phyloP scores from a whole-genome alignment of 1,140 invertebrate species.

The Leptinotarsa lineolata region DNA sequence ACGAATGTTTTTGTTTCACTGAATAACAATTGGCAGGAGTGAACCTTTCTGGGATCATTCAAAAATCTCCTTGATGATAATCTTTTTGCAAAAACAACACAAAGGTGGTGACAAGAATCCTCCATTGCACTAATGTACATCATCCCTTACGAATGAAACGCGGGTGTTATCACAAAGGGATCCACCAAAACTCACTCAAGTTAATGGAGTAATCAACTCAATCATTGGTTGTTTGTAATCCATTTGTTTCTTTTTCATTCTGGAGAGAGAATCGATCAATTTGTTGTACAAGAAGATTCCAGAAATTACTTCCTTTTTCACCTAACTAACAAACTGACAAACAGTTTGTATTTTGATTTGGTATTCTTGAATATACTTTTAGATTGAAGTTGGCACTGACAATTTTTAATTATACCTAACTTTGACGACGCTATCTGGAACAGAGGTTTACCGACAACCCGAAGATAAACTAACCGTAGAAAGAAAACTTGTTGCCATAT shows the following conservation, averaged over 20 bases:
- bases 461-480: too few species aligned
- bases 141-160: background rate
- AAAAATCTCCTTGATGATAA: too few species aligned
- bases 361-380: background rate
- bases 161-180: background rate
- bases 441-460: too few species aligned
- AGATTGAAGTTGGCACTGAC: too few species aligned
- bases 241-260: background rate
- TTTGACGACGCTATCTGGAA: too few species aligned
- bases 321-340: too few species aligned
- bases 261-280: background rate
- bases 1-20: too few species aligned
- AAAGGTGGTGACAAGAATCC: background rate
- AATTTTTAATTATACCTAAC: too few species aligned
- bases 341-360: background rate
- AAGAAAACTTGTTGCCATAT: too few species aligned
- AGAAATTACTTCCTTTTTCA: background rate
- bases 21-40: too few species aligned
- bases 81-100: too few species aligned
- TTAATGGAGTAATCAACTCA: conserved; percentile 6
- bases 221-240: background rate
- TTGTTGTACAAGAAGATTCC: background rate
- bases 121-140: conserved; percentile 20
- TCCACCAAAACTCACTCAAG: background rate
- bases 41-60: too few species aligned